Conservation (phyloP, 2,888 invertebrate genomes). For the Allygus modestus region DNA sequence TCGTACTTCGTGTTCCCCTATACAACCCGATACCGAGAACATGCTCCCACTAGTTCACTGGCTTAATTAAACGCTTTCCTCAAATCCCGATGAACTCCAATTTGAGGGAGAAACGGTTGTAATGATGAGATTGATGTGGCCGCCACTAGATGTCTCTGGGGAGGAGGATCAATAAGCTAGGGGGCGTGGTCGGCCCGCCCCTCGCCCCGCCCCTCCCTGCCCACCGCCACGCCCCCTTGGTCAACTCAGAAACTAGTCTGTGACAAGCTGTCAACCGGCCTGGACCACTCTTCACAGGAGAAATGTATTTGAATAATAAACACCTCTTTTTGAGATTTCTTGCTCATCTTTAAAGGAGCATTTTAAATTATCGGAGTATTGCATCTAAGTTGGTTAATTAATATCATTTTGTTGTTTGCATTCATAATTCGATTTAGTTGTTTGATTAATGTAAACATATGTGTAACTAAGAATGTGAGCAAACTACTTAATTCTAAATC, state of each 20-base stretch:
- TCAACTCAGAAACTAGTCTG: background rate
- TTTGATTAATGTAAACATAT: too few relatives aligned
- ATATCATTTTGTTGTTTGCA: too few relatives aligned
- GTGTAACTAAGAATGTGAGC: too few relatives aligned
- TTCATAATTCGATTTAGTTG: too few relatives aligned
- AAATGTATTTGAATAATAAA: background rate
- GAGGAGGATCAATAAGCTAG: constrained; percentile 45
- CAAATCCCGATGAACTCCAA: constrained; percentile 47
- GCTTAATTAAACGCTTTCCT: constrained; percentile 32
- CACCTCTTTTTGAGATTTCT: background rate
- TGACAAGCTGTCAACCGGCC: constrained; percentile 7
- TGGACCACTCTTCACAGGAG: background rate
- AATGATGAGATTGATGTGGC: constrained; percentile 27
- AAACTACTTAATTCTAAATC: too few relatives aligned
- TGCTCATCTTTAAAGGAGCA: background rate
- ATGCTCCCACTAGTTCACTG: constrained; percentile 1
- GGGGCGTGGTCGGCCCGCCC: constrained; percentile 13
- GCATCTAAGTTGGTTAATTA: too few relatives aligned
- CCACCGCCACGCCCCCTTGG: constrained; percentile 6
- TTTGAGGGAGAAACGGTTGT: constrained; percentile 44
- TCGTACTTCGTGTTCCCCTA: background rate
- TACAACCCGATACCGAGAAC: background rate
- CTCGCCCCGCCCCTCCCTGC: constrained; percentile 11
- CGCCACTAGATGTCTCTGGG: constrained; percentile 46
- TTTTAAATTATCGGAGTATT: too few relatives aligned